These are phyloP conservation scores for Gadus chalcogrammus DNA, from an alignment of 2,113 vertebrate genomes.

Conservation along the genomic window DNA sequence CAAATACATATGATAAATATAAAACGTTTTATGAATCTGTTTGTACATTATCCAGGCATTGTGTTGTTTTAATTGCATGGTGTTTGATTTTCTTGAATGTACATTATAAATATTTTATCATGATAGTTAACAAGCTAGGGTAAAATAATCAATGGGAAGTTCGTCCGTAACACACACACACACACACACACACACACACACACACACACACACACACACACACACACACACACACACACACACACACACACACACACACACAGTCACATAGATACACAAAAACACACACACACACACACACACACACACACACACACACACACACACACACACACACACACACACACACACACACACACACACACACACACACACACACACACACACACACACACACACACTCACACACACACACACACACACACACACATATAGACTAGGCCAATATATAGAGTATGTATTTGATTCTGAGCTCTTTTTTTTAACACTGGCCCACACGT, in stretches of 20 bases:
- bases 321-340: slow-evolving; percentile 5
- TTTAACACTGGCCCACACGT: no score
- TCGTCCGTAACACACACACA: not conserved
- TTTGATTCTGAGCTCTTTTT: no score
- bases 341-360: not conserved
- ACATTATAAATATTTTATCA: no score
- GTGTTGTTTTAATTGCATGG: no score
- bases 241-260: not conserved
- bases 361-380: not conserved
- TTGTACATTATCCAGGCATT: no score
- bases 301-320: not conserved
- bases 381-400: not conserved
- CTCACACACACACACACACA: not conserved
- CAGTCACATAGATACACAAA: not conserved
- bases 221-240: slow-evolving; percentile 1
- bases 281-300: not conserved
- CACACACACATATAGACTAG: not conserved
- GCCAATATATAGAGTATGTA: no score
- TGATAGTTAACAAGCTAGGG: no score
- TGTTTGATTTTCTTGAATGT: no score
- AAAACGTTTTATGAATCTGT: no score
- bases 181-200: slow-evolving; percentile 6
- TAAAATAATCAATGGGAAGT: no score
- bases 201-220: slow-evolving; percentile 3
- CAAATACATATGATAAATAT: no score